These are phyloP conservation scores for Andrena cerasifolii DNA, from an alignment of 1,140 invertebrate genomes.

Conservation along the genomic window DNA sequence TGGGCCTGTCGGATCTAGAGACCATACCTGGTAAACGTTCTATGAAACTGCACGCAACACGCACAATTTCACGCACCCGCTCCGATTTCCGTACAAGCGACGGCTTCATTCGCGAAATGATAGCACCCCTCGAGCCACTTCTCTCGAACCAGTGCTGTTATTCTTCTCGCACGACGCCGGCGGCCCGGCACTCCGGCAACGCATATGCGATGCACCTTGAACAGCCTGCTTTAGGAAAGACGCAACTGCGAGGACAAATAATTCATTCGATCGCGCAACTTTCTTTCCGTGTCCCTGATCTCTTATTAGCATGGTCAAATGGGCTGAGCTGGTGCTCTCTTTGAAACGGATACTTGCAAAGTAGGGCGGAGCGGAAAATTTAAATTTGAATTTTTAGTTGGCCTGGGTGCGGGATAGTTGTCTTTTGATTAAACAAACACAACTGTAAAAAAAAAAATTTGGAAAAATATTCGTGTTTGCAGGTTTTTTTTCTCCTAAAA, in stretches of 20 bases:
- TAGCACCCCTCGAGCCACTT: no score
- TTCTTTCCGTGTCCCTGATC: no score
- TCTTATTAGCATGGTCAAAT: no score
- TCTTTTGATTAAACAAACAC: no score
- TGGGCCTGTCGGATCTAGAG: slow-evolving; percentile 75
- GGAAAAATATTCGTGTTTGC: no score
- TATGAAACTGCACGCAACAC: not conserved
- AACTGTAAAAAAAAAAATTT: no score
- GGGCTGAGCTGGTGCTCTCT: not conserved
- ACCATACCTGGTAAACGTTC: slow-evolving; percentile 74
- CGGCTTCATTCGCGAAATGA: not conserved
- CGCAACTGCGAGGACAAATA: not conserved
- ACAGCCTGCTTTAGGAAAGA: not conserved
- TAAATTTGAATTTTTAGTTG: no score
- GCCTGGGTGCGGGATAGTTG: no score
- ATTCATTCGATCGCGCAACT: no score
- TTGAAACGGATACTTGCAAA: not conserved
- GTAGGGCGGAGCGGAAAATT: no score
- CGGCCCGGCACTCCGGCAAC: not conserved
- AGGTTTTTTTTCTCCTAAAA: no score
- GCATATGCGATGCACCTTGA: not conserved
- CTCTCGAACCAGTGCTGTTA: not conserved
- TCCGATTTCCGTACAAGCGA: not conserved
- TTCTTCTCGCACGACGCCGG: not conserved
- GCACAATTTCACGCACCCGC: slow-evolving; percentile 8